phyloP scores from a whole-genome alignment of 2,797 vertebrate species.

The Bucorvus abyssinicus region DNA sequence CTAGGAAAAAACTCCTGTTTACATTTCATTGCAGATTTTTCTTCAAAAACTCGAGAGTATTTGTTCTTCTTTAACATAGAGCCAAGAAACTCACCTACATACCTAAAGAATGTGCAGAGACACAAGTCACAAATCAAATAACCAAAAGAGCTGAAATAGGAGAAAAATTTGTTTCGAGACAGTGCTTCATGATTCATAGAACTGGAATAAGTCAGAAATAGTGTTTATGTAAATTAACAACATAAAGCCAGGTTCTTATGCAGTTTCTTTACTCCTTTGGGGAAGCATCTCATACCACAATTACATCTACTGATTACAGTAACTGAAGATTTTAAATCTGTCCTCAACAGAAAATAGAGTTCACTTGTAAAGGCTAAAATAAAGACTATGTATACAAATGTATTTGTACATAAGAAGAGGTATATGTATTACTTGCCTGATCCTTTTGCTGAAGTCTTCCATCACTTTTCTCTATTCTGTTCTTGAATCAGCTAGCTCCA shows the following conservation, averaged over 20 bases:
- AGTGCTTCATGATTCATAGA: not conserved
- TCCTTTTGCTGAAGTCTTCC: not conserved
- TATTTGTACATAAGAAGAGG: not conserved
- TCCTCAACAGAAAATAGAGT: not conserved
- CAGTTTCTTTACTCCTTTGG: not conserved
- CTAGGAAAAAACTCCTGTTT: not conserved
- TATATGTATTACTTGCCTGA: not conserved
- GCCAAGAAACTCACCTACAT: not conserved
- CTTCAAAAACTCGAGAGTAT: not conserved
- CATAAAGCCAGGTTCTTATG: not conserved
- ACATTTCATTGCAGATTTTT: not conserved
- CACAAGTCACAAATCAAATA: not conserved
- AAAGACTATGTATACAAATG: not conserved
- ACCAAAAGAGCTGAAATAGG: not conserved
- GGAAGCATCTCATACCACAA: not conserved
- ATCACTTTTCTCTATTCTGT: not conserved
- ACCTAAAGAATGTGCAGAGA: not conserved
- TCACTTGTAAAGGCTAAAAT: not conserved
- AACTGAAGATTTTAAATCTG: not conserved
- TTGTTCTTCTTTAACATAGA: not conserved
- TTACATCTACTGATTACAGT: not conserved
- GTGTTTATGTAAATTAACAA: not conserved
- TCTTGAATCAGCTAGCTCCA: not conserved
- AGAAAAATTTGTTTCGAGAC: not conserved
- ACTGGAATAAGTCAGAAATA: not conserved